A percentile compares a stretch with the other conserved stretches of the same genome.
Conservation (phyloP, 2,888 invertebrate species). For the Gryllus longicercus region DNA sequence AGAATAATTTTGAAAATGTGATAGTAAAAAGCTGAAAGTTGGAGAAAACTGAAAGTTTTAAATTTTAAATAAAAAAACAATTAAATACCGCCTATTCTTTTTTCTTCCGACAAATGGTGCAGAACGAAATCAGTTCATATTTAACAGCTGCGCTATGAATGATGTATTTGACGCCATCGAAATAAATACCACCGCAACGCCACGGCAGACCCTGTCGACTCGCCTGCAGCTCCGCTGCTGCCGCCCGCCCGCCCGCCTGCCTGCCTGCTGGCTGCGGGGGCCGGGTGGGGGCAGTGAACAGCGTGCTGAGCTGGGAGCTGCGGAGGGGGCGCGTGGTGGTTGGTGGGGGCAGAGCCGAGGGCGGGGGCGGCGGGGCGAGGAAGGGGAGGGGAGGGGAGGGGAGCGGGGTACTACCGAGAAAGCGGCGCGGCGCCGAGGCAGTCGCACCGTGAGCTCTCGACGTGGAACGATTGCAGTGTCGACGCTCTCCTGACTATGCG, state of each 20-base stretch:
- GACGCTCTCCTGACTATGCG: not conserved
- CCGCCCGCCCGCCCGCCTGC: not conserved
- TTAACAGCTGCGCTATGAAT: no score
- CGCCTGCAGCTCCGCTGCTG: not conserved
- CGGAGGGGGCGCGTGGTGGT: not conserved
- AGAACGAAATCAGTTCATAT: no score
- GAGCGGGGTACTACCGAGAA: not conserved
- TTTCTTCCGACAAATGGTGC: no score
- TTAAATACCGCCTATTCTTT: no score
- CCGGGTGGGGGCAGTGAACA: not conserved
- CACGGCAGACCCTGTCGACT: not conserved
- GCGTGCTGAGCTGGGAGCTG: not conserved
- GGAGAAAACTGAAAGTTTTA: no score
- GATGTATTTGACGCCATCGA: no score
- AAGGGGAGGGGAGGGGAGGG: not conserved
- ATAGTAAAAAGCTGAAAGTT: no score
- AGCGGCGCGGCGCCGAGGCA: not conserved
- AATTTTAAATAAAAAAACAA: no score
- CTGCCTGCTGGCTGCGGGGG: not conserved
- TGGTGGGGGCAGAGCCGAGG: not conserved
- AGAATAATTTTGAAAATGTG: no score
- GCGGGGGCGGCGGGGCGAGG: not conserved
- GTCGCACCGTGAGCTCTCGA: not conserved
- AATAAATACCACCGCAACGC: not conserved
- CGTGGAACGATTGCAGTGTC: not conserved